Evolutionary conservation across 1,140 invertebrate species (phyloP).

Genomic region (Caenorhabditis inopinata): DNA sequence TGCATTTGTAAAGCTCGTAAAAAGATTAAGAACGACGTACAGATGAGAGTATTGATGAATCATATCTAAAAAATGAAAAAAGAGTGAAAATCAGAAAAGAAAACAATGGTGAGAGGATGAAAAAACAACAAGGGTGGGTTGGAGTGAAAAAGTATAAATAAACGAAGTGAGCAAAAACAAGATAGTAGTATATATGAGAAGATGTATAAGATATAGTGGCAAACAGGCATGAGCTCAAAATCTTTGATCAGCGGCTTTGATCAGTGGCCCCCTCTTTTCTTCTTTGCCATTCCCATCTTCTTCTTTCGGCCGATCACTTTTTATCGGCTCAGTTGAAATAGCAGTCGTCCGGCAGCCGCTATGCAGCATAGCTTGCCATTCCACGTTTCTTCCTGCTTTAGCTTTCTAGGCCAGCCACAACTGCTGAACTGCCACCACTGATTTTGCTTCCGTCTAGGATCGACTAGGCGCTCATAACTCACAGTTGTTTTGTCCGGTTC

Average conservation of each 20-base stretch:
- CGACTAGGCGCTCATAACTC: background rate
- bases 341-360: conserved; percentile 27
- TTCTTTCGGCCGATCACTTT: conserved; percentile 25
- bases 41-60: background rate
- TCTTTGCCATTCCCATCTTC: background rate
- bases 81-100: background rate
- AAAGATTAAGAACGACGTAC: background rate
- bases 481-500: conserved; percentile 32
- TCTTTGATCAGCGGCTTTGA: conserved; percentile 14
- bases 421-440: background rate
- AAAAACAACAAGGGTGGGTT: background rate
- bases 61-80: background rate
- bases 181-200: background rate
- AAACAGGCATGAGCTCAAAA: conserved; percentile 30
- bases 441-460: background rate
- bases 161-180: background rate
- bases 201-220: conserved; percentile 13
- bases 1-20: background rate
- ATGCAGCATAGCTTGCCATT: background rate
- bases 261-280: too few relatives aligned
- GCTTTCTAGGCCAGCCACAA: background rate
- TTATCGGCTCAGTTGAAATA: conserved; percentile 34
- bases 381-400: conserved; percentile 26
- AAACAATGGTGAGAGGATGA: background rate
- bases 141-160: background rate